Base-by-base conservation (phyloP, 2,113 vertebrate species). In the Austrofundulus limnaeus region DNA sequence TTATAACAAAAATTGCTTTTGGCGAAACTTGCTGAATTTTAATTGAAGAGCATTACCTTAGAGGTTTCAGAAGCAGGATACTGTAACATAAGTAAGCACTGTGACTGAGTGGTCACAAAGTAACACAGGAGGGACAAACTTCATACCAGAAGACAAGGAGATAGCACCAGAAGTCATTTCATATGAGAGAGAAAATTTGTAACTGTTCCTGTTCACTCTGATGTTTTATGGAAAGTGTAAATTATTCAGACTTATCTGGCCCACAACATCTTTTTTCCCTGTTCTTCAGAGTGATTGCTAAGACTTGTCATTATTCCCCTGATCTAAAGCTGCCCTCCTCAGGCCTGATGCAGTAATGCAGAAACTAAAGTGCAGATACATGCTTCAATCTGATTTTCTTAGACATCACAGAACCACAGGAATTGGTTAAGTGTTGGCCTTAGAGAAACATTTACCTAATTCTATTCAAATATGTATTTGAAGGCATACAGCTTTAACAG, bases 181-280 rank as follows among this genome's bases (percentile, higher is more conserved):
- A 25, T 39, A 61, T 48, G 38, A 78, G 42, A 38, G 23, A 42
- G 63, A 25, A 54, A 10, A 34, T 71, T 8, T 49, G 59, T 53
- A 68, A 11, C 20, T 52, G 51, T 57, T 74, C 66, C 61, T 43
- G 53, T 67, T 64, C 25, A 1, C 43, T 64, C 76, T 71, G 42
- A 78, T 72, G 70, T 74, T 84, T 87, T 74, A 80, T 83, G 48
- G 64, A 80, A 56, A 43, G 56, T 48, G 15, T 83, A 6, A 78
- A 81, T 87, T 69, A 82, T 86, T 83, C 57, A 83, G 49, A 47
- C 45, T 23, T 38, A 23, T 72, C 72, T 70, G 47, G 50, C 39
- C 41, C 61, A n/a, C n/a, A n/a, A n/a, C n/a, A n/a, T n/a, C 66
- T 55, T 61, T 73, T 70, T 20, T 41, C 47, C 28, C 56, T 38